A percentile compares a stretch with the other conserved stretches of the same genome.
phyloP scores from a whole-genome alignment of 2,797 vertebrate species.

The Mallotus villosus region DNA sequence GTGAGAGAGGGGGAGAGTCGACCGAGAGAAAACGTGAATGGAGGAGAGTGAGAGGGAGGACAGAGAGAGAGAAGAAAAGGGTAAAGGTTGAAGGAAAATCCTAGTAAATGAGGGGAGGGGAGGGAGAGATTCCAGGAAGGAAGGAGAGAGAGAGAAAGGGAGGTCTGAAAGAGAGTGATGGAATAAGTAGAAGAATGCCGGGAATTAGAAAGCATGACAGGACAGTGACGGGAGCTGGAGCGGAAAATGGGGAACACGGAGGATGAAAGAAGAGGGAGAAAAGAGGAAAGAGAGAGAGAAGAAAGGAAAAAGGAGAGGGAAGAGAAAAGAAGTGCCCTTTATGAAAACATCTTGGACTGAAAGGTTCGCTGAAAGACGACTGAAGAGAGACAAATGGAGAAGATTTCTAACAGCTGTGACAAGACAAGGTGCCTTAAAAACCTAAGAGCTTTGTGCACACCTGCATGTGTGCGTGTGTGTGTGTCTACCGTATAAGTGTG shows the following conservation, averaged over 20 bases:
- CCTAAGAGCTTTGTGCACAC: neutral
- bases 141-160: constrained; percentile 39
- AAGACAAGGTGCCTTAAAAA: constrained; percentile 17
- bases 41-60: constrained; percentile 16
- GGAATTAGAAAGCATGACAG: constrained; percentile 58
- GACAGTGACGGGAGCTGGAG: constrained; percentile 55
- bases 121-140: constrained; percentile 42
- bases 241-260: constrained; percentile 36
- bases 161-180: constrained; percentile 30
- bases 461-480: neutral
- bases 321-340: constrained; percentile 2
- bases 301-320: constrained; percentile 5
- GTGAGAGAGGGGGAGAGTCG: constrained; percentile 16
- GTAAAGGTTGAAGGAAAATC: constrained; percentile 62
- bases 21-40: constrained; percentile 2
- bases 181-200: constrained; percentile 56
- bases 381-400: constrained; percentile 47
- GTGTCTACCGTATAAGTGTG: neutral
- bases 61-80: constrained; percentile 12
- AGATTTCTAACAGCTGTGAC: constrained; percentile 29
- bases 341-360: constrained; percentile 24
- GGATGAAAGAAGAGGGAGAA: constrained; percentile 30
- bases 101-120: constrained; percentile 37
- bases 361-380: constrained; percentile 43
- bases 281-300: constrained; percentile 26